These are phyloP conservation scores for Rhodophaea formosa DNA, from an alignment of 2,888 invertebrate genomes.

Conservation along the genomic window DNA sequence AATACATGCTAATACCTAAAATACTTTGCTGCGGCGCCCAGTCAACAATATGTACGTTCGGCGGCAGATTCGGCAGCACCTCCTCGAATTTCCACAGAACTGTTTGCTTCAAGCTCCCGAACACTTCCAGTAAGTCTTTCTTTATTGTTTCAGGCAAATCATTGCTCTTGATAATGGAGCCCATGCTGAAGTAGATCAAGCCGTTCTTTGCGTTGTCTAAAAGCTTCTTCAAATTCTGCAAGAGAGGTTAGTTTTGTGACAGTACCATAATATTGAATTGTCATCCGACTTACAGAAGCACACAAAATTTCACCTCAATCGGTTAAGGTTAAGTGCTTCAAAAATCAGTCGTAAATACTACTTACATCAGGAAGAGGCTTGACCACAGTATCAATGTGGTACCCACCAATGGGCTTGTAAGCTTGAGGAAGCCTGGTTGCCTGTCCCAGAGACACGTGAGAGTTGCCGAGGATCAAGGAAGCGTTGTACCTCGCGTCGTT, in stretches of 20 bases:
- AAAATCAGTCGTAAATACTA: too few relatives aligned
- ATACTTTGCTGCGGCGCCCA: conserved; percentile 69
- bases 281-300: too few relatives aligned
- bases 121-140: conserved; percentile 49
- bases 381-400: conserved; percentile 34
- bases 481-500: neutral
- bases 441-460: conserved; percentile 28
- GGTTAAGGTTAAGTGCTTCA: too few relatives aligned
- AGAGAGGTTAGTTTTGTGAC: too few relatives aligned
- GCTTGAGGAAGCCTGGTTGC: conserved; percentile 32
- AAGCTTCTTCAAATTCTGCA: conserved; percentile 51
- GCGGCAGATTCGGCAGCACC: conserved; percentile 44
- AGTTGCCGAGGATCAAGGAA: conserved; percentile 9
- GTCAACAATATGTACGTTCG: conserved; percentile 61
- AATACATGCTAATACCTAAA: conserved; percentile 49
- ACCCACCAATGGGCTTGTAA: conserved; percentile 35
- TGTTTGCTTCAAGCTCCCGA: conserved; percentile 64
- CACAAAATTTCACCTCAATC: too few relatives aligned
- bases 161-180: conserved; percentile 50
- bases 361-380: conserved; percentile 38
- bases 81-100: conserved; percentile 76
- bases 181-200: conserved; percentile 66
- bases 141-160: conserved; percentile 47
- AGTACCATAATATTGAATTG: too few relatives aligned
- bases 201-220: conserved; percentile 56